These are phyloP conservation scores for Conomelus anceps DNA, from an alignment of 2,888 invertebrate species.

Conservation along the genomic window DNA sequence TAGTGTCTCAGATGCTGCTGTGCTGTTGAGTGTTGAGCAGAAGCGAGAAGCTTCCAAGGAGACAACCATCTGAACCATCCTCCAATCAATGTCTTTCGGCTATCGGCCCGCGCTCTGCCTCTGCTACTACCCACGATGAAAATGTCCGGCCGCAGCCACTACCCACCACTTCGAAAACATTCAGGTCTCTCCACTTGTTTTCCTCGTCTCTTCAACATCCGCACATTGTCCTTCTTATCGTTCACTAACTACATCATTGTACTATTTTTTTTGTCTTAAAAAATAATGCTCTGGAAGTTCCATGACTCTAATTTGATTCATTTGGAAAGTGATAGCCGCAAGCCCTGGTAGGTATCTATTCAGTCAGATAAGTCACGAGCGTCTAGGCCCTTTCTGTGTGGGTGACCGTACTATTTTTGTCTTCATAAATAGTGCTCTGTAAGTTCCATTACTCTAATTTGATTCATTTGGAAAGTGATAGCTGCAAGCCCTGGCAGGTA, in stretches of 20 bases:
- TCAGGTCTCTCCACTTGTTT: not conserved
- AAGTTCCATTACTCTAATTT: no score
- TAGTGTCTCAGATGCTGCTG: not conserved
- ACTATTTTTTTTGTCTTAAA: not conserved
- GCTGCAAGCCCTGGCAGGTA: no score
- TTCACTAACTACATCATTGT: not conserved
- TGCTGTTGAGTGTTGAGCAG: not conserved
- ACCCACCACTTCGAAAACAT: not conserved
- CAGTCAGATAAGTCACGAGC: not conserved
- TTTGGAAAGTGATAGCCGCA: not conserved
- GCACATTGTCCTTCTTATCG: not conserved
- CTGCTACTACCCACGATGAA: not conserved
- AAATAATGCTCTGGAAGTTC: not conserved
- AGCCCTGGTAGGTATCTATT: no score
- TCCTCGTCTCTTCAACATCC: not conserved
- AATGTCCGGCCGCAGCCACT: not conserved
- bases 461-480: no score
- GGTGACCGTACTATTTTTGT: no score
- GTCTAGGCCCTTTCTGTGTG: not conserved
- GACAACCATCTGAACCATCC: no score
- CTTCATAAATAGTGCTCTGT: no score
- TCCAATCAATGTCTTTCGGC: not conserved
- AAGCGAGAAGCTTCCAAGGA: not conserved
- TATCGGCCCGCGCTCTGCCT: no score
- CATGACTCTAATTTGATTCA: not conserved